Base-by-base conservation (phyloP, 2,888 invertebrate genomes). In the Agrochola litura region DNA sequence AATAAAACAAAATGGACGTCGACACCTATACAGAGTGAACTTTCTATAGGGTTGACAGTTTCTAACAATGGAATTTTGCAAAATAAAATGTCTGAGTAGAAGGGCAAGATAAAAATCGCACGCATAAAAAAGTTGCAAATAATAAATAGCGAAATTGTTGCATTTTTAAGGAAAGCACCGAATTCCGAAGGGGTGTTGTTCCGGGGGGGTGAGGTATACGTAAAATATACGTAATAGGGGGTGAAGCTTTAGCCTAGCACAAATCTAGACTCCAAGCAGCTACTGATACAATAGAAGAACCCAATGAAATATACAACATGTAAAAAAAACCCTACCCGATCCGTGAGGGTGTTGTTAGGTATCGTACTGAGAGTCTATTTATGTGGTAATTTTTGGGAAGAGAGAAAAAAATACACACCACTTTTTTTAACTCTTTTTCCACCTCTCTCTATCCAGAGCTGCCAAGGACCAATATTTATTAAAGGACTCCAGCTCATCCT, bases 1-100 rank as follows among this genome's bases (percentile, higher is more conserved):
- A 74, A 81, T 82, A 80, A 86, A 86, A 82, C 72, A 82, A 86
- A 86, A 84, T 79, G 75, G 72, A 54, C 65, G 73, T 76, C 76
- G 68, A 72, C 80, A 81, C 77, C 73, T 82, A 73, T 41, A 68
- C 75, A 64, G 41, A 52, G 0, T 22, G 16, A 1, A 16, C 8
- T 67, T 72, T 58, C 3, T 14, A 16, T 58, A 64, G 43, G 49
- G 67, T 52, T 64, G 64, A 54, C 68, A 64, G 46, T 72, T 65
- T 58, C 14, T 46, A 52, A 60, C 1, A 14, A 37, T 4, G 5
- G 3, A 54, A 25, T n/a, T 46, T 37, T 9, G 5, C 4, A 16
- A 16, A 46, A 71, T 16, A 46, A 58, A 19, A 12, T 69, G 1
- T 0, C 4, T 6, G 12, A 12, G 9, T 16, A n/a, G n/a, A n/a